Base-by-base conservation (phyloP, 1,140 invertebrate genomes). In the Zelostemma sp. region DNA sequence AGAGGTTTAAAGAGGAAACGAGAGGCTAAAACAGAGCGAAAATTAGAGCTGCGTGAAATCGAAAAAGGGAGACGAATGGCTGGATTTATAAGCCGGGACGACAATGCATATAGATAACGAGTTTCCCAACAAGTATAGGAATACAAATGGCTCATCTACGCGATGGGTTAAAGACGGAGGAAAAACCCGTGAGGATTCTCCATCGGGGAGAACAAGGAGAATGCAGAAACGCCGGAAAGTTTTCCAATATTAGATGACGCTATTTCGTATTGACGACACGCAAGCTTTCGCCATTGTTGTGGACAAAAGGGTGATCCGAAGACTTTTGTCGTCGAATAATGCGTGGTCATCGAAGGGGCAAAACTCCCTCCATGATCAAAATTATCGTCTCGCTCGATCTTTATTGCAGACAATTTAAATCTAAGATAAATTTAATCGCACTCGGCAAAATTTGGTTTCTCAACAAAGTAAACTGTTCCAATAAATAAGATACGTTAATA, bases 61-160 rank as follows among this genome's bases (percentile, higher is more conserved):
- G 62, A 66, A 47, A 60, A 51, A 51, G 14, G 21, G 11, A 16
- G 33, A 28, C 15, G 14, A 50, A 33, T 61, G 58, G 55, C 58
- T 63, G 58, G 62, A 71, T 71, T 71, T 66, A 66, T 71, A 71
- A 71, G 45, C 63, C 59, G 60, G 53, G 63, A 73, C 63, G 63
- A 73, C 63, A 73, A 73, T 73, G 71, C 69, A 73, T 66, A 56
- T 50, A 51, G 56, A 73, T 70, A 73, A 67, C 72, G 67, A 73
- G 56, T 47, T 43, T 35, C 46, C 58, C 51, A 62, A 68, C 57
- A 61, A 43, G 66, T n/a, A n/a, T 43, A 48, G 45, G 67, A 73
- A 73, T 73, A 73, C 67, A 65, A 70, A 73, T 67, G 53, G 67
- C 12, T 46, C 67, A 70, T 68, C 53, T 51, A 43, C 43, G 54